Evolutionary conservation across 2,888 invertebrate genomes (phyloP).

Genomic region (Petrolisthes manimaculis): DNA sequence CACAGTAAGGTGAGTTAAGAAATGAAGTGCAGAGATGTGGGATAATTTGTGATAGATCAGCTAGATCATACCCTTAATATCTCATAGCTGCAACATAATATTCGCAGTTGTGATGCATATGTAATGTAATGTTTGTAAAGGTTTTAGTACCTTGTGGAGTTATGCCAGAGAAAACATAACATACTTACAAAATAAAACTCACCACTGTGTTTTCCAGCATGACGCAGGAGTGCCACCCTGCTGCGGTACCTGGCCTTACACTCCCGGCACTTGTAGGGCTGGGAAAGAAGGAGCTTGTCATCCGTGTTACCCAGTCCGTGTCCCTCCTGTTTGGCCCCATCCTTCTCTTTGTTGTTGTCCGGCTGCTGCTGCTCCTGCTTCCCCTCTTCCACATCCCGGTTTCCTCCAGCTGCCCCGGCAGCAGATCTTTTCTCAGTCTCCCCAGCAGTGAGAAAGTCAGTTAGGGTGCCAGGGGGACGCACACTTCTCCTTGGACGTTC

Average conservation of each 20-base stretch:
- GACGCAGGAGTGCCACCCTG: slow-evolving; percentile 46
- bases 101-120: neutral
- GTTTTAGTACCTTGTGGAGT: neutral
- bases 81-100: slow-evolving; percentile 6
- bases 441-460: slow-evolving; percentile 37
- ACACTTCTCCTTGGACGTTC: slow-evolving; percentile 44
- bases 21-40: neutral
- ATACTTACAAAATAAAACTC: slow-evolving; percentile 3
- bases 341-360: neutral
- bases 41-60: too few species aligned
- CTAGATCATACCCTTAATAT: neutral
- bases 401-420: neutral
- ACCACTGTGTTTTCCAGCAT: slow-evolving; percentile 55
- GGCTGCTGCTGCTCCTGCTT: slow-evolving; percentile 2
- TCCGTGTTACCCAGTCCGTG: slow-evolving; percentile 6
- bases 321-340: slow-evolving; percentile 5
- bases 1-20: too few species aligned
- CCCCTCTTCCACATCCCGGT: neutral
- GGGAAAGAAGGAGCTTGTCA: slow-evolving; percentile 22
- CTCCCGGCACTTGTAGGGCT: slow-evolving; percentile 48
- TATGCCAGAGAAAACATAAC: neutral
- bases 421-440: slow-evolving; percentile 9
- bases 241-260: slow-evolving; percentile 53
- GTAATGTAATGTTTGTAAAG: too few species aligned
- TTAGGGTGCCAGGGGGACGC: slow-evolving; percentile 40